Evolutionary conservation across 2,113 vertebrate genomes (phyloP).

Genomic region (Steatornis caripensis): DNA sequence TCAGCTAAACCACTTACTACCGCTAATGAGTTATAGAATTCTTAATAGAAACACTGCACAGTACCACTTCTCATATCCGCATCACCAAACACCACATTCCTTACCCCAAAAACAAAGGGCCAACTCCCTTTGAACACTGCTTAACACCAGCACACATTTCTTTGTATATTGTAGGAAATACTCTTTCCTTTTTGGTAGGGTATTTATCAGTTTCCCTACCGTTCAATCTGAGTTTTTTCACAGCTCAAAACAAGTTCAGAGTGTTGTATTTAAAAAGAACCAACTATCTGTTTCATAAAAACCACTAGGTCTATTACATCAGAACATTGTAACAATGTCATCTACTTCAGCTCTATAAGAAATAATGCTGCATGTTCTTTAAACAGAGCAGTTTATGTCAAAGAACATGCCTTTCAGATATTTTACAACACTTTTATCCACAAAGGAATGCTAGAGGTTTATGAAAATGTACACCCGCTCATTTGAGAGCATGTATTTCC

Average conservation of each 20-base stretch:
- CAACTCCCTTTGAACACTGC: neutral
- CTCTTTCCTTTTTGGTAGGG: rapidly evolving
- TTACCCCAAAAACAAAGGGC: neutral
- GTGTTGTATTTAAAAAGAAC: neutral
- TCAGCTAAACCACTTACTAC: neutral
- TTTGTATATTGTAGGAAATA: neutral
- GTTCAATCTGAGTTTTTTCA: neutral
- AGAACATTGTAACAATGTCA: neutral
- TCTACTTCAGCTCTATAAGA: neutral
- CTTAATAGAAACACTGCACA: neutral
- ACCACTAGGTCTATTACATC: neutral
- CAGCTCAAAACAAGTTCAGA: neutral
- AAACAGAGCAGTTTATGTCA: neutral
- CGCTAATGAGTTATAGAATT: neutral
- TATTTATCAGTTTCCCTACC: neutral
- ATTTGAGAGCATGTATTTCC: neutral
- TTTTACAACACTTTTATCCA: neutral
- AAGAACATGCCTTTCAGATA: neutral
- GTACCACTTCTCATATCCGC: neutral
- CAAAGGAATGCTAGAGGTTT: neutral
- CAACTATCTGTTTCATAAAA: neutral
- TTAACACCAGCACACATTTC: neutral
- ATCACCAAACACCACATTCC: neutral
- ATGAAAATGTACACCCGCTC: neutral
- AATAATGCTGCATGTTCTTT: neutral